Evolutionary conservation across 2,888 invertebrate species (phyloP).

Genomic region (Conchocele bisecta): DNA sequence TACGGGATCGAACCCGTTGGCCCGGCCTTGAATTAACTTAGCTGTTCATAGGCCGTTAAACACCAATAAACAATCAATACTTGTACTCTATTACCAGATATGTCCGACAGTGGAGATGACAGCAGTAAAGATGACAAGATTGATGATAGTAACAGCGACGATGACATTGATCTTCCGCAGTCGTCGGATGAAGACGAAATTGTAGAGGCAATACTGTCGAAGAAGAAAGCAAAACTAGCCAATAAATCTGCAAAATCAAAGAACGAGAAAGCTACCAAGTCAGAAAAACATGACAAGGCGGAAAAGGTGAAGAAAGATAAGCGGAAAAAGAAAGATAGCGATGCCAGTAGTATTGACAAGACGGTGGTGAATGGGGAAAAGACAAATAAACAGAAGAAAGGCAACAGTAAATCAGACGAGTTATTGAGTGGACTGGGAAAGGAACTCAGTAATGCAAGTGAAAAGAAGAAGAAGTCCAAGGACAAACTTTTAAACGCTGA

Average conservation of each 20-base stretch:
- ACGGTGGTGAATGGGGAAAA: slow-evolving; percentile 5
- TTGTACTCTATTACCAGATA: too few species aligned
- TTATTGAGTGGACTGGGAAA: too few species aligned
- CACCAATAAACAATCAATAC: too few species aligned
- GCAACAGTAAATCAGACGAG: slow-evolving; percentile 1
- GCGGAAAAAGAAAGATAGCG: slow-evolving; percentile 6
- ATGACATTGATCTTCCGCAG: slow-evolving; percentile 51
- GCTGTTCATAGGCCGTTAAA: too few species aligned
- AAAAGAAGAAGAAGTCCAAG: too few species aligned
- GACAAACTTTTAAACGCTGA: too few species aligned
- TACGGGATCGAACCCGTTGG: too few species aligned
- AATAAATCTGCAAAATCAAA: background rate
- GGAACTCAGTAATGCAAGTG: too few species aligned
- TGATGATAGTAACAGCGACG: slow-evolving; percentile 84
- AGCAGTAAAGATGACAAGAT: slow-evolving; percentile 15
- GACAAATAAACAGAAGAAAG: background rate
- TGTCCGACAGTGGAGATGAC: slow-evolving; percentile 40
- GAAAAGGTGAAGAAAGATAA: slow-evolving; percentile 28
- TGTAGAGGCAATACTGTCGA: background rate
- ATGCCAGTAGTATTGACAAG: background rate
- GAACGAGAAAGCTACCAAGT: slow-evolving; percentile 5
- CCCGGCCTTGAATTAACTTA: too few species aligned
- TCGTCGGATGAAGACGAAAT: slow-evolving; percentile 43
- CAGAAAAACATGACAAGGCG: background rate
- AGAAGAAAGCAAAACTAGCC: slow-evolving; percentile 34